Conservation (phyloP, 2,888 invertebrate genomes). For the Spisula solida region DNA sequence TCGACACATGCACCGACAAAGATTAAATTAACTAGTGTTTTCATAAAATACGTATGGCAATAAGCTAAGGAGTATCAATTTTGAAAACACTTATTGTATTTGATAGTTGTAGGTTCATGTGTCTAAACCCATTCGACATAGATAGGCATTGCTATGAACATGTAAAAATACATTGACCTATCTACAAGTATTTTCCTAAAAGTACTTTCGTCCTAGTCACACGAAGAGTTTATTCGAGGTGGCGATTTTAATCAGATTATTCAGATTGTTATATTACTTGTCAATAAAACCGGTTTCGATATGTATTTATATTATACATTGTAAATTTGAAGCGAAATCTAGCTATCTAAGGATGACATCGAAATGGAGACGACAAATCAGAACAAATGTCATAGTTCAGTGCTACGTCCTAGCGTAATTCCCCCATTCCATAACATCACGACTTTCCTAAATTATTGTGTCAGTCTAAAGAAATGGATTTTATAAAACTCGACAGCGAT, state of each 20-base stretch:
- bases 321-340: not conserved
- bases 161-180: too few species aligned
- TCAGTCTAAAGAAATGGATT: not conserved
- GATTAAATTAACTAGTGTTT: too few species aligned
- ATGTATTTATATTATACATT: not conserved
- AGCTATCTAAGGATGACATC: not conserved
- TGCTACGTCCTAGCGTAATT: not conserved
- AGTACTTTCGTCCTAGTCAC: too few species aligned
- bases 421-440: not conserved
- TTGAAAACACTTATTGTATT: too few species aligned
- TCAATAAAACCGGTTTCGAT: not conserved
- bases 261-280: not conserved
- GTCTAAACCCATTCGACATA: too few species aligned
- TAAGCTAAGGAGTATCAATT: too few species aligned
- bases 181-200: too few species aligned
- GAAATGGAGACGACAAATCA: not conserved
- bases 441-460: not conserved
- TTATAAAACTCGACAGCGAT: constrained; percentile 6
- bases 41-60: too few species aligned
- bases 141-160: too few species aligned
- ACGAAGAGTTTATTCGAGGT: too few species aligned
- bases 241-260: not conserved
- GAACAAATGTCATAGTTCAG: not conserved
- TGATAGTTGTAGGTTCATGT: too few species aligned
- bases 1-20: too few species aligned